phyloP scores from a whole-genome alignment of 2,797 vertebrate species.

The Hybognathus amarus region DNA sequence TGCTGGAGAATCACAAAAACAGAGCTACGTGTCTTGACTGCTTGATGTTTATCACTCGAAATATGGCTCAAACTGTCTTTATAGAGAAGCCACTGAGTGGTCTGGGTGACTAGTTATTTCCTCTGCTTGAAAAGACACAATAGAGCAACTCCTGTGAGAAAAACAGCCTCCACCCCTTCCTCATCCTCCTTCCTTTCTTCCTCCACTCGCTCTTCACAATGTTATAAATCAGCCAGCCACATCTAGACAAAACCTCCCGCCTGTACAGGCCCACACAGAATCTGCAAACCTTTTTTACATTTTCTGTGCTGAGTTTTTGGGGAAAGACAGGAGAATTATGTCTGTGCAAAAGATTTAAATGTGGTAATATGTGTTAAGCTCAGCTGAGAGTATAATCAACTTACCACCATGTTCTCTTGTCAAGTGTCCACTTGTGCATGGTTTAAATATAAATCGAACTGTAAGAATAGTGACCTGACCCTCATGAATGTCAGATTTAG shows the following conservation, averaged over 20 bases:
- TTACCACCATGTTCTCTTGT: background rate
- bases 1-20: background rate
- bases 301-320: background rate
- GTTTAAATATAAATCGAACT: background rate
- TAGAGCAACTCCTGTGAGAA: slow-evolving; percentile 12
- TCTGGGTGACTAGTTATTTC: slow-evolving; percentile 45
- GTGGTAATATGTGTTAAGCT: background rate
- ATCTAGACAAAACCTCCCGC: slow-evolving; percentile 20
- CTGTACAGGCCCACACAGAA: background rate
- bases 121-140: slow-evolving; percentile 40
- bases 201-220: slow-evolving; percentile 5
- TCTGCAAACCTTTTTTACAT: background rate
- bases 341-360: background rate
- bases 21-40: background rate
- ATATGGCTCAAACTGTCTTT: background rate
- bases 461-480: background rate
- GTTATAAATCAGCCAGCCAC: slow-evolving; percentile 16
- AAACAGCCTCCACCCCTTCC: slow-evolving; percentile 33
- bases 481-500: background rate
- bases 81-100: background rate
- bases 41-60: too few species aligned
- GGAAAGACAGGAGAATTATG: background rate
- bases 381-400: background rate
- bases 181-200: slow-evolving; percentile 31
- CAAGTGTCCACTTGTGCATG: background rate